phyloP scores from a whole-genome alignment of 2,113 vertebrate species.

The Upupa epops region DNA sequence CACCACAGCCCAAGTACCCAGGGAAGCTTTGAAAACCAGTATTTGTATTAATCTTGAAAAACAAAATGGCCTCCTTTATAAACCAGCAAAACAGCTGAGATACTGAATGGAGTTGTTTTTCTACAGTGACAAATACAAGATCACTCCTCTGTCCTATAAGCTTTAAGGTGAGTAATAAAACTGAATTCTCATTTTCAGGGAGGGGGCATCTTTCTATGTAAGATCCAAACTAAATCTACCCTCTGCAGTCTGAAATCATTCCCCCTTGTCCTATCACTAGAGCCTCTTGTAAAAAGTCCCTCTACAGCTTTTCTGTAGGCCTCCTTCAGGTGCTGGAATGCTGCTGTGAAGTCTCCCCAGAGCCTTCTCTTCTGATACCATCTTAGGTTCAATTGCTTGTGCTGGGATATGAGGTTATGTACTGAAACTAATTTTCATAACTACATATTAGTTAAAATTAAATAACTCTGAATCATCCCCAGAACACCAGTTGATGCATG shows the following conservation, averaged over 20 bases:
- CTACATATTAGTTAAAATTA: background rate
- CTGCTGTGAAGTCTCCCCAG: too few species aligned
- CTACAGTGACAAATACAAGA: background rate
- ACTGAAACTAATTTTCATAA: background rate
- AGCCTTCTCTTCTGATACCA: background rate
- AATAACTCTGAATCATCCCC: background rate
- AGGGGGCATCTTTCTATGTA: too few species aligned
- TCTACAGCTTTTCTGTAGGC: too few species aligned
- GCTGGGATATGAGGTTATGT: background rate
- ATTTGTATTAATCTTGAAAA: background rate
- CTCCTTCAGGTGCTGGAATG: too few species aligned
- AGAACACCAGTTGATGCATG: background rate
- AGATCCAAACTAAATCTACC: too few species aligned
- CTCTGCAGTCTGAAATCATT: too few species aligned
- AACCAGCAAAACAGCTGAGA: background rate
- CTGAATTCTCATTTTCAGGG: background rate
- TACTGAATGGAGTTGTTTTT: background rate
- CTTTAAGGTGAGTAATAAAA: background rate
- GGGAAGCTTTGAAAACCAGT: background rate
- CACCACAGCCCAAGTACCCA: background rate
- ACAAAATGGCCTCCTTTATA: background rate
- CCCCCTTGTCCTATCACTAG: too few species aligned
- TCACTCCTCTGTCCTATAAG: background rate
- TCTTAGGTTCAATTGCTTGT: background rate
- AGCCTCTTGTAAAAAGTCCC: too few species aligned